Evolutionary conservation across 2,797 vertebrate species (phyloP), one percentile per base, ranked within the genome.

Genomic region (Tangara arthus): DNA sequence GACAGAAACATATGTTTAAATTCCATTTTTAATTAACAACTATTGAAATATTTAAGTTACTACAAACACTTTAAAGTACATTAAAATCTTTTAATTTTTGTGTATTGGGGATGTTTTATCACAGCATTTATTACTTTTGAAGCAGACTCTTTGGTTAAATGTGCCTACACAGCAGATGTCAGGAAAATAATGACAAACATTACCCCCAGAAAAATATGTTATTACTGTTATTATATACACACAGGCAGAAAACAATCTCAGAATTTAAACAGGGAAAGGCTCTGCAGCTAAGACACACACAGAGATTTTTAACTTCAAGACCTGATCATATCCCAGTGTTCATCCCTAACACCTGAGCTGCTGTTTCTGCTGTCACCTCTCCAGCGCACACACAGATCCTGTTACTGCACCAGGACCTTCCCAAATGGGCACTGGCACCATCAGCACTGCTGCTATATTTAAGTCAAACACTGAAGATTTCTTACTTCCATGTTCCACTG

Each of bases 331-430:
- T 26, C 52, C 12, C 37, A 37, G 39, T 1, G 1, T 22, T 60
- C 46, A 49, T n/a, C 32, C 50, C 23, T 1, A 41, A 18, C 11
- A 52, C 52, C 37, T 6, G 49, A 76, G 60, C n/a, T 0, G 0
- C 57, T 30, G 26, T 14, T 76, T 73, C 44, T 0, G 0, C 49
- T 12, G 41, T 1, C 30, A 35, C 42, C 49, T 68, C 28, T 57
- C 35, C 41, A 4, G 4, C 18, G 1, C 5, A 39, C 55, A 8
- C 44, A 14, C 1, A 20, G 26, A 39, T 24, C 55, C 63, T 34
- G 8, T 23, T 3, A 32, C 59, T 32, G 50, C 57, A 20, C 44
- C 24, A 57, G 30, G 50, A 65, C 39, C 32, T 26, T 13, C 26
- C 27, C 39, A 39, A 8, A 57, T 0, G 0, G 17, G 9, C 28